Base-by-base conservation (phyloP, 2,113 vertebrate genomes). In the Pagrus major region DNA sequence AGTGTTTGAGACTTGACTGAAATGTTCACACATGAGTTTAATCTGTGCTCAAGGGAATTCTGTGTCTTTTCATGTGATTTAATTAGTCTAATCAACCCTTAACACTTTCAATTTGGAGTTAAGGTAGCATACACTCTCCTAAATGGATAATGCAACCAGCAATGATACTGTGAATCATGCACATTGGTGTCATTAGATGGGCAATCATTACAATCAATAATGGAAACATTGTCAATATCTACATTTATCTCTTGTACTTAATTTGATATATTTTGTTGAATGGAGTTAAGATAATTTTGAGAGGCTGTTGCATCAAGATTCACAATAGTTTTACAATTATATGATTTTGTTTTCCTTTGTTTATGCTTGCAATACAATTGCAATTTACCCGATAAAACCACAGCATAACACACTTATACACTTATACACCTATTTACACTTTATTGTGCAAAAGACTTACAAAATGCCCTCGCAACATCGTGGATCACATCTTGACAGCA, bases 1-100 rank as follows among this genome's bases (percentile, higher is more conserved):
- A n/a, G 15, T 8, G 3, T 72, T 80, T 72, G 46, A 51, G n/a
- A 46, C 39, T 61, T 49, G 31, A 59, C 63, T 63, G 47, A 60
- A 60, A 61, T 79, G 69, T 74, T 72, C 75, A 58, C 59, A 55
- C 61, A 31, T 54, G 67, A 71, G 80, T 56, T 69, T 75, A 79
- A 85, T 85, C 76, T 75, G 35, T 2, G 46, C 84, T 90, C 64
- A 58, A 59, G 72, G 85, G 84, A 83, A 61, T 73, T 60, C 16
- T 55, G 58, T 15, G 9, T 69, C 51, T 78, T 80, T 64, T 83
- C 37, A 37, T 86, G 77, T 67, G 69, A 80, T 78, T 88, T 83
- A 86, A 84, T 90, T 84, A 83, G 55, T 33, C 60, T 39, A 73
- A 85, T 83, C 80, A 80, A 60, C 59, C 11, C 51, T 41, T 37